Conservation (phyloP, 2,113 vertebrate species). For the Ammospiza nelsoni region DNA sequence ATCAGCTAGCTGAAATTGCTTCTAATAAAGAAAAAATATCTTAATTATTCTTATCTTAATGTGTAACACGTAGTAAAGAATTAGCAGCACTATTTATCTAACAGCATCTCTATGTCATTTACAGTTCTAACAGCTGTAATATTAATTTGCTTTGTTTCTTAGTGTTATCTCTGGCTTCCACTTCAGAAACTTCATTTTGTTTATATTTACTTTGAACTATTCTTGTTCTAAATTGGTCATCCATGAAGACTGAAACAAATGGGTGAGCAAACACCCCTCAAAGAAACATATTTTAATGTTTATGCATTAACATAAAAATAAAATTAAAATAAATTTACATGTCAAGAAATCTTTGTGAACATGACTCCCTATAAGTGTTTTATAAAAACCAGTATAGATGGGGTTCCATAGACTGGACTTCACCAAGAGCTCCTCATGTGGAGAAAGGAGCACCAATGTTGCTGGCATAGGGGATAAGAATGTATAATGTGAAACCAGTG, state of each 20-base stretch:
- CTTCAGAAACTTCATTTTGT: background rate
- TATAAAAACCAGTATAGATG: background rate
- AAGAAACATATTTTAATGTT: background rate
- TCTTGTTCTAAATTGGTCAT: background rate
- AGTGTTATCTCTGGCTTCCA: background rate
- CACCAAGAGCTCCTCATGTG: background rate
- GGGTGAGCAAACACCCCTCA: background rate
- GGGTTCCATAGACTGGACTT: background rate
- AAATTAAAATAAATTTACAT: background rate
- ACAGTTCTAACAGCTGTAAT: background rate
- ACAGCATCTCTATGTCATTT: background rate
- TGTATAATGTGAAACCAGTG: background rate
- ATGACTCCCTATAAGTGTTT: fast-evolving
- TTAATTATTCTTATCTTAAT: background rate
- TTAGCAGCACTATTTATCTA: background rate
- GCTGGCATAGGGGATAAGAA: background rate
- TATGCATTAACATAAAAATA: background rate
- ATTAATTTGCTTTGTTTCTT: background rate
- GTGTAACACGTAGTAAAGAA: background rate
- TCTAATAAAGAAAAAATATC: background rate
- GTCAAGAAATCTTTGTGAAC: background rate
- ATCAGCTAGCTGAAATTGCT: background rate
- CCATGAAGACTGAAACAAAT: background rate
- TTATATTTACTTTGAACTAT: background rate
- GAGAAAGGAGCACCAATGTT: background rate